Percentiles rank a stretch among this genome's conserved stretches.
These are phyloP conservation scores for Pachyseris speciosa DNA, from an alignment of 64 coral and sea anemone genomes.

Conservation along the genomic window DNA sequence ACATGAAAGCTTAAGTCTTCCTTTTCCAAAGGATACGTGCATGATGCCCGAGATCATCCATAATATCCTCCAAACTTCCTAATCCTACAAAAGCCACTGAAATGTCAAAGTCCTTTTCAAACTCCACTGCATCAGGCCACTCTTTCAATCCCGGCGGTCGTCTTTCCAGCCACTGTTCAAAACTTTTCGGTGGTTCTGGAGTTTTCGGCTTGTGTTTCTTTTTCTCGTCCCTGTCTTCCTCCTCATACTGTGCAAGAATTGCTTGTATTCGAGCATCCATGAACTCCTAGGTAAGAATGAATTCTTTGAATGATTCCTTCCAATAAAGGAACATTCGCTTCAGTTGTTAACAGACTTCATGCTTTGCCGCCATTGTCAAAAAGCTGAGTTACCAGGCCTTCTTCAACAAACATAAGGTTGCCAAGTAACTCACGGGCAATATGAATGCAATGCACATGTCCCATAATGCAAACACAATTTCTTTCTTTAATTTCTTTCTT, in stretches of 20 bases:
- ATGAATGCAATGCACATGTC: too few relatives aligned
- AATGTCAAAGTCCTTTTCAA: slow-evolving; percentile 48
- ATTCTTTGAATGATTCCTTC: too few relatives aligned
- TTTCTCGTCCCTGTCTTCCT: slow-evolving; percentile 67
- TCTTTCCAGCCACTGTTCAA: slow-evolving; percentile 72
- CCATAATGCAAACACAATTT: too few relatives aligned
- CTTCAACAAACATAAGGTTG: background rate
- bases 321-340: too few relatives aligned
- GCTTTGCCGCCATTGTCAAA: background rate
- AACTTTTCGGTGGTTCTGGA: slow-evolving; percentile 67
- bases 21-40: slow-evolving; percentile 76
- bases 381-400: background rate
- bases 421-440: background rate
- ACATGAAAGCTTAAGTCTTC: too few relatives aligned
- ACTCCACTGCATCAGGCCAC: slow-evolving; percentile 60
- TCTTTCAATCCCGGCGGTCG: slow-evolving; percentile 46
- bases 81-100: slow-evolving; percentile 73
- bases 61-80: slow-evolving; percentile 90
- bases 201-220: slow-evolving; percentile 49
- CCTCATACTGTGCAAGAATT: slow-evolving; percentile 73
- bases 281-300: background rate
- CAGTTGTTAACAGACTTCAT: too few relatives aligned
- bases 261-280: slow-evolving; percentile 93
- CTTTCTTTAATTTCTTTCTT: too few relatives aligned
- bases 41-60: slow-evolving; percentile 59